Percentiles rank a stretch among this genome's conserved stretches.
Evolutionary conservation across 2,797 vertebrate species (phyloP).

Genomic region (Channallabes apus): DNA sequence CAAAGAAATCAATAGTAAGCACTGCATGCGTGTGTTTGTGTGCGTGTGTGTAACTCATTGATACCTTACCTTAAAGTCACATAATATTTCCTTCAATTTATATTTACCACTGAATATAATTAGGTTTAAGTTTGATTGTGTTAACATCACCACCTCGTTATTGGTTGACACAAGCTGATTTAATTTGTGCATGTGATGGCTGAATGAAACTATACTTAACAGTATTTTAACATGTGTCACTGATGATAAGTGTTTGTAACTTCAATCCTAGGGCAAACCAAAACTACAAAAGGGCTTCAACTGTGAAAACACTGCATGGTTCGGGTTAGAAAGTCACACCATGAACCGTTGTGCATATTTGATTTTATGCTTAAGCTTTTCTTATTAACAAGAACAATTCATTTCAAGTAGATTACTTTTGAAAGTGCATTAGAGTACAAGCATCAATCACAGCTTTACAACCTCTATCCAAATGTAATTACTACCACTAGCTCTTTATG

Average conservation of each 20-base stretch:
- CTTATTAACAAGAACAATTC: not conserved
- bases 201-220: not conserved
- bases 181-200: not conserved
- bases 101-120: not conserved
- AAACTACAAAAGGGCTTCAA: not conserved
- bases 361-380: not conserved
- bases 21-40: conserved; percentile 5
- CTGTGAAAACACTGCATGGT: not conserved
- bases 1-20: conserved; percentile 10
- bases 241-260: not conserved
- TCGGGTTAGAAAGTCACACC: not conserved
- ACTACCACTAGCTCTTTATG: not conserved
- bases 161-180: not conserved
- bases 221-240: not conserved
- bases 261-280: not conserved
- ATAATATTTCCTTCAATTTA: conserved; percentile 12
- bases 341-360: not conserved
- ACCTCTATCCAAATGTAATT: not conserved
- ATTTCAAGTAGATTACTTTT: not conserved
- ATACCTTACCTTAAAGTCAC: not conserved
- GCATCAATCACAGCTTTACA: not conserved
- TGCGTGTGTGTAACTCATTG: not conserved
- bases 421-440: not conserved
- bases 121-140: not conserved
- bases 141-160: not conserved